Percentiles rank a stretch among this genome's conserved stretches.
Evolutionary conservation across 64 coral and sea anemone genomes (phyloP).

Genomic region (Porites australiensis): DNA sequence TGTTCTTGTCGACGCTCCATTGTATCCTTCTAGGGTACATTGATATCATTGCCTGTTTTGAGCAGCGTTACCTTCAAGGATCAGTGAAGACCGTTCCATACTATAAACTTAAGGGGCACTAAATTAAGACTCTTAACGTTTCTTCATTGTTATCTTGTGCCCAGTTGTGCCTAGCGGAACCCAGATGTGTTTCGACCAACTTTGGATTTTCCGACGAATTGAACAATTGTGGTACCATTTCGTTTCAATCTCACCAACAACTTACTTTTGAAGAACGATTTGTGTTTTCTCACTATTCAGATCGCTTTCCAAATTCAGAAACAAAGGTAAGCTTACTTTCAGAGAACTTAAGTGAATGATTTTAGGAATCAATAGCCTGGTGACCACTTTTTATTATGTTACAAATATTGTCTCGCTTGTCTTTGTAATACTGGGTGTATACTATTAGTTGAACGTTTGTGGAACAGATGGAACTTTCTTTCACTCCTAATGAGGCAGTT

Average conservation of each 20-base stretch:
- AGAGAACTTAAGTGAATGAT: no score
- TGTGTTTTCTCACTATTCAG: conserved; percentile 3
- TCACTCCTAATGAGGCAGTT: no score
- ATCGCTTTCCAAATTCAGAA: background rate
- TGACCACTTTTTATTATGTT: no score
- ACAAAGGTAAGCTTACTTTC: background rate
- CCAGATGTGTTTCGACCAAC: conserved; percentile 24
- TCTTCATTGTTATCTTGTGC: conserved; percentile 3
- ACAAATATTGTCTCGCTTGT: no score
- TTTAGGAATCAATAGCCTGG: no score
- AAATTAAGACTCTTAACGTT: background rate
- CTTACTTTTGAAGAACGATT: background rate
- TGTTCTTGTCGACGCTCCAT: background rate
- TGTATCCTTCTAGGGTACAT: background rate
- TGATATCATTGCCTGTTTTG: background rate
- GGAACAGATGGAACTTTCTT: no score
- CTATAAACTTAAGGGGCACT: background rate
- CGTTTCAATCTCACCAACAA: background rate
- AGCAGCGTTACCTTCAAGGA: background rate
- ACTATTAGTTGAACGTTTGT: no score
- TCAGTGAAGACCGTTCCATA: background rate
- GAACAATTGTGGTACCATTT: background rate
- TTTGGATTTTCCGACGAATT: conserved; percentile 29
- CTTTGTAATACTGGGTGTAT: no score
- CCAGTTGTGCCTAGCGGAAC: background rate